phyloP scores from a whole-genome alignment of 2,888 invertebrate genomes.

The Rotaria macrura region DNA sequence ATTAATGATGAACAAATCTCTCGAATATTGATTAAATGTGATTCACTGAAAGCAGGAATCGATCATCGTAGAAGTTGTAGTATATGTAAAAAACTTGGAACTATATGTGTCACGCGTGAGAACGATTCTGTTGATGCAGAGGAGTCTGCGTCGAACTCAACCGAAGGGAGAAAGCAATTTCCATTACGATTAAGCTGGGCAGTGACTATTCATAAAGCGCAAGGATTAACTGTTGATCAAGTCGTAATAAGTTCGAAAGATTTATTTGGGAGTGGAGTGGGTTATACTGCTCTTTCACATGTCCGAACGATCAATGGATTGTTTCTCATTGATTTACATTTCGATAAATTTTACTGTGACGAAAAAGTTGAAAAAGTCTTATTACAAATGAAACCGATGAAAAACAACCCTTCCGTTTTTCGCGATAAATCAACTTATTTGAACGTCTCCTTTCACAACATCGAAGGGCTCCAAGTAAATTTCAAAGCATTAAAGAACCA shows the following conservation, averaged over 20 bases:
- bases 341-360: constrained; percentile 77
- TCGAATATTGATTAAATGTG: constrained; percentile 36
- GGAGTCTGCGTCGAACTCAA: not conserved
- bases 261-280: constrained; percentile 89
- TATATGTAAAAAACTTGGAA: not conserved
- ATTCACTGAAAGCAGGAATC: not conserved
- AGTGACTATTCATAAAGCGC: constrained; percentile 88
- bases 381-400: not conserved
- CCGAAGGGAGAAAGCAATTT: constrained; percentile 56
- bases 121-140: not conserved
- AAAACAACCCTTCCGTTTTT: not conserved
- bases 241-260: constrained; percentile 81
- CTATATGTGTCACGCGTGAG: not conserved
- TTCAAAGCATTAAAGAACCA: not conserved
- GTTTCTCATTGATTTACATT: constrained; percentile 74
- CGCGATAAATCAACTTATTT: not conserved
- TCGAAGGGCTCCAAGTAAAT: not conserved
- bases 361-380: not conserved
- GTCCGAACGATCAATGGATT: constrained; percentile 74
- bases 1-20: constrained; percentile 70
- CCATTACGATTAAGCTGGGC: constrained; percentile 90
- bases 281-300: constrained; percentile 83
- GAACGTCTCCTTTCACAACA: not conserved
- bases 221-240: constrained; percentile 84
- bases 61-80: not conserved